Evolutionary conservation across 2,113 vertebrate species (phyloP).

Genomic region (Isurus oxyrinchus): DNA sequence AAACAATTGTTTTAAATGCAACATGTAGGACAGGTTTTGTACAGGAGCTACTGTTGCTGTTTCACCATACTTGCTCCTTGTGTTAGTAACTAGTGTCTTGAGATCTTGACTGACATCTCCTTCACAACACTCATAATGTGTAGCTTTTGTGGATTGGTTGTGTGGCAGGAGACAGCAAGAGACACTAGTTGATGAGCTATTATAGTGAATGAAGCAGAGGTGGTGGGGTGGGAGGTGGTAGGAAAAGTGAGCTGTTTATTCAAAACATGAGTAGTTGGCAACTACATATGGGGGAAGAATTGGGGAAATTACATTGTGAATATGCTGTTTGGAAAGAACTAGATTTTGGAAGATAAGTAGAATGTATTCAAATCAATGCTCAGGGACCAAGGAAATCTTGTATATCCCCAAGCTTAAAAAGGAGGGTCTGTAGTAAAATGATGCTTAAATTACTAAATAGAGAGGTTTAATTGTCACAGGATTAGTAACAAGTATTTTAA

Average conservation of each 20-base stretch:
- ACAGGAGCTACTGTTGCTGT: no score
- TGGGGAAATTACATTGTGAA: background rate
- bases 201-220: background rate
- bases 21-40: background rate
- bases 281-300: background rate
- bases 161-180: background rate
- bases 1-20: background rate
- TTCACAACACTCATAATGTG: background rate
- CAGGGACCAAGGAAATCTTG: background rate
- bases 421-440: background rate
- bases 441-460: background rate
- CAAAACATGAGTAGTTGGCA: background rate
- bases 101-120: background rate
- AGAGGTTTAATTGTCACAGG: background rate
- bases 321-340: background rate
- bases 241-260: background rate
- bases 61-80: background rate
- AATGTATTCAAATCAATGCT: background rate
- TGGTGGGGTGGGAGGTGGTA: background rate
- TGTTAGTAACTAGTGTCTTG: background rate
- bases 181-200: background rate
- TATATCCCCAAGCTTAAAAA: background rate
- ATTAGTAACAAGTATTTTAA: background rate
- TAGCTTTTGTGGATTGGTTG: background rate
- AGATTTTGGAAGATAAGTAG: background rate